phyloP scores from a whole-genome alignment of 2,888 invertebrate species.

The Callyntrura sp. region DNA sequence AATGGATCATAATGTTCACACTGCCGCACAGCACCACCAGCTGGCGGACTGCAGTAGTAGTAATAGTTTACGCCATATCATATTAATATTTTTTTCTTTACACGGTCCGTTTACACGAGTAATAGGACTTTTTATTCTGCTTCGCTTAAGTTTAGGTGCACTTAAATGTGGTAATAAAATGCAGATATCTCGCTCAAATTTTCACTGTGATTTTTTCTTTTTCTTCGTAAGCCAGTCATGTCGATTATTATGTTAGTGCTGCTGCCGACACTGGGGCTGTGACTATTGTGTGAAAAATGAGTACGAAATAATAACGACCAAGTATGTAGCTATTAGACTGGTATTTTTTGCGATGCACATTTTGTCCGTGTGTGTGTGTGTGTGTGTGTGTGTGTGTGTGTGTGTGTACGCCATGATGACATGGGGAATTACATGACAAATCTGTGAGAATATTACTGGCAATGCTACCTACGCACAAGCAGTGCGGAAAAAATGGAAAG shows the following conservation, averaged over 20 bases:
- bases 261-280: background rate
- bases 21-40: conserved; percentile 7
- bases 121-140: conserved; percentile 45
- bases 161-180: conserved; percentile 69
- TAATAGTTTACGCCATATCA: background rate
- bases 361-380: background rate
- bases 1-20: conserved; percentile 73
- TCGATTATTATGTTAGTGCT: conserved; percentile 33
- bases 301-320: conserved; percentile 31
- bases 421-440: conserved; percentile 72
- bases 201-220: conserved; percentile 55
- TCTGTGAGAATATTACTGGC: conserved; percentile 50
- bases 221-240: conserved; percentile 1
- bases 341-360: conserved; percentile 29
- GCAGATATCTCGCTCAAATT: conserved; percentile 31
- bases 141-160: background rate
- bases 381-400: too few relatives aligned
- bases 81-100: conserved; percentile 19
- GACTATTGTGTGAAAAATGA: conserved; percentile 49
- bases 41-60: background rate
- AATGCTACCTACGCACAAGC: too few relatives aligned
- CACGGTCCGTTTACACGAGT: conserved; percentile 69
- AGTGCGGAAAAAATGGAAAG: conserved; percentile 26
- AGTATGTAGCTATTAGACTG: background rate
- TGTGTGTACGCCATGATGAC: conserved; percentile 27